Evolutionary conservation across 2,888 invertebrate species (phyloP).

Genomic region (Lycocerus yunnanus): DNA sequence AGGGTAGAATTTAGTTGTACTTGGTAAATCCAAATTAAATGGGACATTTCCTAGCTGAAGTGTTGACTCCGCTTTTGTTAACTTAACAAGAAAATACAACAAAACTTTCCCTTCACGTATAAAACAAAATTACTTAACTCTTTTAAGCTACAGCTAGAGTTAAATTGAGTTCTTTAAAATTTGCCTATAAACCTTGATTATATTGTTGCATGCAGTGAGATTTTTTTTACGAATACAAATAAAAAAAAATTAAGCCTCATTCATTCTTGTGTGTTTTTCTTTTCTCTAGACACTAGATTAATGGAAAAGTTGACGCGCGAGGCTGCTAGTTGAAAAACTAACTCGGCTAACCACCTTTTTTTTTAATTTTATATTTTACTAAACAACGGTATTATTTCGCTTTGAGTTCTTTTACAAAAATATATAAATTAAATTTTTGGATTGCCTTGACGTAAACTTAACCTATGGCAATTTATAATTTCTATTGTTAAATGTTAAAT

Average conservation of each 20-base stretch:
- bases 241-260: background rate
- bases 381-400: background rate
- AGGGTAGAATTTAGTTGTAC: slow-evolving; percentile 14
- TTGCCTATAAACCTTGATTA: background rate
- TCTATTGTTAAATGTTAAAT: too few species aligned
- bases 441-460: background rate
- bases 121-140: slow-evolving; percentile 23
- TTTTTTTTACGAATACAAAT: background rate
- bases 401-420: background rate
- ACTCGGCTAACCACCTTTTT: background rate
- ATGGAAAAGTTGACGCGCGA: background rate
- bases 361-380: background rate
- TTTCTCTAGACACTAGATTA: background rate
- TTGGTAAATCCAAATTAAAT: slow-evolving; percentile 25
- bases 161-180: background rate
- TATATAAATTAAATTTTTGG: too few species aligned
- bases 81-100: slow-evolving; percentile 26
- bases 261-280: background rate
- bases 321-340: background rate
- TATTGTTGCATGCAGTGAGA: background rate
- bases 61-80: slow-evolving; percentile 27
- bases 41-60: slow-evolving; percentile 26
- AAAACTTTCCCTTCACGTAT: slow-evolving; percentile 14
- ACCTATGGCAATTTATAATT: too few species aligned
- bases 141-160: slow-evolving; percentile 3